Evolutionary conservation across 2,888 invertebrate species (phyloP), one percentile per base, ranked within the genome.

Genomic region (Cheilosia pagana): DNA sequence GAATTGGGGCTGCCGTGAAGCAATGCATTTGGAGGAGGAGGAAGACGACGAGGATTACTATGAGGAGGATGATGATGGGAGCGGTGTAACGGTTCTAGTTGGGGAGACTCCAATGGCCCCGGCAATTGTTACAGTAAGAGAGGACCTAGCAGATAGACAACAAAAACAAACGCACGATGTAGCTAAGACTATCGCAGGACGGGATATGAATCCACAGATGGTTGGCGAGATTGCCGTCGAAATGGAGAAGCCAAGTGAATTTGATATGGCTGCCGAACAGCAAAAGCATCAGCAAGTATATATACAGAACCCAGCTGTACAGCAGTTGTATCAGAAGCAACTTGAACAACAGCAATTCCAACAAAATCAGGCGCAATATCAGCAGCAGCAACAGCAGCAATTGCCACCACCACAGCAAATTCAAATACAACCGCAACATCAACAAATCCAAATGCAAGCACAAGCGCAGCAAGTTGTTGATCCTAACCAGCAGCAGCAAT

Each of bases 341-440:
- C 35, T 35, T 35, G 35, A 35, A 12, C 68, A 82, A 50, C 76
- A 86, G 39, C 82, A 86, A 53, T 82, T 81, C 21, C 87, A 87
- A 28, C 88, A 78, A 79, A 53, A 43, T 1, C 71, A 77, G n/a
- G 16, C 35, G 0, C 63, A 81, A 23, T 87, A 75, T 16, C 81
- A 87, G 23, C 91, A 93, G 89, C 93, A 93, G 52, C 57, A 72
- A 19, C 91, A 93, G 89, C 93, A 93, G 52, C 57, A 72, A 19
- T 41, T 31, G 43, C 55, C 23, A 81, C 92, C 19, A 55, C 55
- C 4, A 91, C 92, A 68, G 89, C 90, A 1, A 92, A 48, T 92
- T 70, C 87, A 89, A 89, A 55, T 86, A 25, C 76, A 86, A 59
- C 55, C 62, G 31, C 72, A 86, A 53, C 35, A 79, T 53, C 65